Conservation (phyloP, 1,140 invertebrate species). For the Spodoptera frugiperda region DNA sequence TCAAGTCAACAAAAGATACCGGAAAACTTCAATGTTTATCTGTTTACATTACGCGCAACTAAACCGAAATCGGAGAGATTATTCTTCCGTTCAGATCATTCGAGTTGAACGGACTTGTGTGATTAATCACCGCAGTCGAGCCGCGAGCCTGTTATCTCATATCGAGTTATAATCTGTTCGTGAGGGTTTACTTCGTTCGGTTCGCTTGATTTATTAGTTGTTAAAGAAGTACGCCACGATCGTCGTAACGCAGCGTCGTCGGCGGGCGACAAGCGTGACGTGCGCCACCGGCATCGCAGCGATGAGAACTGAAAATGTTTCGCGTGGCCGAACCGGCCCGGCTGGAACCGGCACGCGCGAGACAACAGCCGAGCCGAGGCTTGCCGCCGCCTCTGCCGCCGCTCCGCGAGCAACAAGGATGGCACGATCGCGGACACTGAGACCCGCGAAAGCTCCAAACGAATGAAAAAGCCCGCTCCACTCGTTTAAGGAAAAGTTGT, state of each 20-base stretch:
- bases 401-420: slow-evolving; percentile 67
- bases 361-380: slow-evolving; percentile 64
- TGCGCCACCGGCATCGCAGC: slow-evolving; percentile 76
- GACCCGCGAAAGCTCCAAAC: slow-evolving; percentile 59
- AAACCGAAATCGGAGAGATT: slow-evolving; percentile 74
- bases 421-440: slow-evolving; percentile 53
- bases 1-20: slow-evolving; percentile 77
- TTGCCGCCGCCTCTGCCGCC: slow-evolving; percentile 59
- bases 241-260: slow-evolving; percentile 65
- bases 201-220: slow-evolving; percentile 77
- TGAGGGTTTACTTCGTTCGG: slow-evolving; percentile 73
- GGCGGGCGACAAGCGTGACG: slow-evolving; percentile 62
- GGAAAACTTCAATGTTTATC: slow-evolving; percentile 76
- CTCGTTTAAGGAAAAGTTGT: slow-evolving; percentile 80
- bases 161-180: slow-evolving; percentile 78
- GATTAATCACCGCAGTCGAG: slow-evolving; percentile 75
- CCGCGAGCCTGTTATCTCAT: slow-evolving; percentile 75
- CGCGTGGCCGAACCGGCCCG: slow-evolving; percentile 58
- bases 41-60: slow-evolving; percentile 79
- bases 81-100: slow-evolving; percentile 70
- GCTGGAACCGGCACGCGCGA: slow-evolving; percentile 63
- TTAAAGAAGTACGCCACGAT: slow-evolving; percentile 73
- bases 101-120: slow-evolving; percentile 72
- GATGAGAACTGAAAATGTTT: slow-evolving; percentile 72
- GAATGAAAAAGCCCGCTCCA: slow-evolving; percentile 69